These are phyloP conservation scores for Acyrthosiphon pisum DNA, from an alignment of 1,140 invertebrate species.

Conservation along the genomic window DNA sequence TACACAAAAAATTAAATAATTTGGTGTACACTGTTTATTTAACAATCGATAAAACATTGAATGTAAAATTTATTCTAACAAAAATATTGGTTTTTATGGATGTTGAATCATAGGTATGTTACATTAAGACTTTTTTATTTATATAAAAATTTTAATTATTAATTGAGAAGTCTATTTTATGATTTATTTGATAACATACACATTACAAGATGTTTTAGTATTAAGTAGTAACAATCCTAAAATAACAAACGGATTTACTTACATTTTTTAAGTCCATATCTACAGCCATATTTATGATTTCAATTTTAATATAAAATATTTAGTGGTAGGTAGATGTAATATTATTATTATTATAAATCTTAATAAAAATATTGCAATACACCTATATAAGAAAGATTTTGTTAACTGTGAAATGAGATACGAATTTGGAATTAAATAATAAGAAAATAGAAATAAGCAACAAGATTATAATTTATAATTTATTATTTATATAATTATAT, in stretches of 20 bases:
- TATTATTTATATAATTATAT: too few relatives aligned
- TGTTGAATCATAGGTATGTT: not conserved
- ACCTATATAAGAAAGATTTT: too few relatives aligned
- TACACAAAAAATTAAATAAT: too few relatives aligned
- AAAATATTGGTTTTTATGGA: not conserved
- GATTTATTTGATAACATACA: not conserved
- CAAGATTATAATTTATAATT: too few relatives aligned
- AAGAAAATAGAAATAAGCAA: too few relatives aligned
- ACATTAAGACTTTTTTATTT: not conserved
- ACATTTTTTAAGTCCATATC: conserved; percentile 58
- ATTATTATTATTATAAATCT: not conserved
- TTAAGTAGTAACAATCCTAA: not conserved
- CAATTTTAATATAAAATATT: not conserved
- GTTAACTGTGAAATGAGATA: too few relatives aligned
- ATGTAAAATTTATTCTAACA: not conserved
- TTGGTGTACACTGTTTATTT: too few relatives aligned
- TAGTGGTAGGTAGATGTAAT: not conserved
- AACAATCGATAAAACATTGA: too few relatives aligned
- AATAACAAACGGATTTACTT: not conserved
- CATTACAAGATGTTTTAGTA: not conserved
- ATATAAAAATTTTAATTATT: not conserved
- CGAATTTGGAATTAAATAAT: too few relatives aligned
- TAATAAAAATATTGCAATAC: not conserved
- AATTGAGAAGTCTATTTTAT: not conserved
- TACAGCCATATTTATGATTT: conserved; percentile 38